Evolutionary conservation across 2,797 vertebrate genomes (phyloP), one percentile per base, ranked within the genome.

Genomic region (Pelochelys cantorii): DNA sequence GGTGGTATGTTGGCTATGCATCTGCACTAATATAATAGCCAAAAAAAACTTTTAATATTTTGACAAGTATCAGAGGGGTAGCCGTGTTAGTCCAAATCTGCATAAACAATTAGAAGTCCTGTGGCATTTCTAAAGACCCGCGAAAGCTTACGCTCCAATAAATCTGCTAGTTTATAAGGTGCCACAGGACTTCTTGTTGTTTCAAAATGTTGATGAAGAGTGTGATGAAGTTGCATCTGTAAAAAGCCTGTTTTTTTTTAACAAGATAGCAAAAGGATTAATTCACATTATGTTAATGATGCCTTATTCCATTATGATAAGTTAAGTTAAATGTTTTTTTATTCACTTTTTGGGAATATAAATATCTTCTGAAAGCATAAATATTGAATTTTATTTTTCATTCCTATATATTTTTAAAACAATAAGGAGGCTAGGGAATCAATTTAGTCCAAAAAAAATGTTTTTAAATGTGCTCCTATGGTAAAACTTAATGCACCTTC

Each of bases 401-500:
- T 60, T 91, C 59, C 55, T 93, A 0, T 93, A 81, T 89, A 79
- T 92, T 62, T 95, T 88, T 91, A 75, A 90, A 90, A 57, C n/a
- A 80, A 5, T 55, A 95, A 68, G 75, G 91, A 89, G 65, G 57
- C 11, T 85, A 94, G 88, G 82, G 88, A 97, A 37, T 77, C 87
- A 90, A 86, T 91, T 93, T 94, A 92, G 93, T 85, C 85, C 79
- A 42, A 88, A 78, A 90, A 95, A 86, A 59, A 12, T 54, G 14
- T 54, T 54, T 85, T 91, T 89, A 90, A 83, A 87, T 87, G 23
- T 84, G 82, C 27, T 94, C 88, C 48, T 96, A 18, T 93, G 54
- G 48, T 88, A 80, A 90, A 54, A 75, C 59, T 83, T 93, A 95
- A 95, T 93, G 92, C 85, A 94, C 91, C 88, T 96, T 96, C 88